Percentiles rank a stretch among this genome's conserved stretches.
Evolutionary conservation across 2,888 invertebrate species (phyloP).

Genomic region (Steromphala cineraria): DNA sequence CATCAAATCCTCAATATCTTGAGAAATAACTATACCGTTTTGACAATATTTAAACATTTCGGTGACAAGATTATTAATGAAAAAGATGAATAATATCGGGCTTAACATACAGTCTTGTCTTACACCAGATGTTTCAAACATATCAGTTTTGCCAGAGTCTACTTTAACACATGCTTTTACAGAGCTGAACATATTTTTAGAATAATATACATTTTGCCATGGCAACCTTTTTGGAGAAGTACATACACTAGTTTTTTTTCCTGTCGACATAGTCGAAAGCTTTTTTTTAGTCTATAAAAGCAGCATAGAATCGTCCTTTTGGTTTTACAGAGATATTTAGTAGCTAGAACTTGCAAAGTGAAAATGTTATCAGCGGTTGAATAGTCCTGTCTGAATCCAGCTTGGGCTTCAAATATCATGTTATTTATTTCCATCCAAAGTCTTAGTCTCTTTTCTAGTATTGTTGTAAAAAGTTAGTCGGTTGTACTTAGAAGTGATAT

Average conservation of each 20-base stretch:
- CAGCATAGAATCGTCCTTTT: neutral
- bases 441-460: neutral
- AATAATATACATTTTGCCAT: too few relatives aligned
- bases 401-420: too few relatives aligned
- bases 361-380: too few relatives aligned
- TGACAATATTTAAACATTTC: too few relatives aligned
- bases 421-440: neutral
- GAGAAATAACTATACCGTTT: too few relatives aligned
- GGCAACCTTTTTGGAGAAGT: too few relatives aligned
- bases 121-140: neutral
- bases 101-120: neutral
- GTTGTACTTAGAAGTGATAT: neutral
- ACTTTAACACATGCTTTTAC: too few relatives aligned
- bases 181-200: too few relatives aligned
- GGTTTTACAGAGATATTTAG: neutral
- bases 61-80: neutral
- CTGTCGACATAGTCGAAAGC: neutral
- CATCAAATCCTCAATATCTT: neutral
- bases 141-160: too few relatives aligned
- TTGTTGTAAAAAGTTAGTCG: neutral
- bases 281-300: neutral
- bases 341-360: neutral
- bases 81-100: neutral
- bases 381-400: too few relatives aligned
- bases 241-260: too few relatives aligned